Base-by-base conservation (phyloP, 1,140 invertebrate species). In the Cotesia vestalis region DNA sequence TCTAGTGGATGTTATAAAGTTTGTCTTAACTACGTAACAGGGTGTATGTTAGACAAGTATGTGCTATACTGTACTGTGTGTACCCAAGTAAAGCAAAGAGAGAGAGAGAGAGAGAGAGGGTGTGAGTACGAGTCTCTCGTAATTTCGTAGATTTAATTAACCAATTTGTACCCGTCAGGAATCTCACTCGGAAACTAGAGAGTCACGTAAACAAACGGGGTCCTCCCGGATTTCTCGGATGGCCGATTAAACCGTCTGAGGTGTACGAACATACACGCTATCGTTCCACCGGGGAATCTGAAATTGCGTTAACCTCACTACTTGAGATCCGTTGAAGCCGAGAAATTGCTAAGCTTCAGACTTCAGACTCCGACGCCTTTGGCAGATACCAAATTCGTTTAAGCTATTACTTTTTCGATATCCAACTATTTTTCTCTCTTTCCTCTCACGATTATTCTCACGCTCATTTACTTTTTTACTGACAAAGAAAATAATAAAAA, bases 81-180 rank as follows among this genome's bases (percentile, higher is more conserved):
- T 60, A 27, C 46, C 12, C 77, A 77, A 66, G 71, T 77, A 75
- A 72, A 77, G 78, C 76, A 74, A 69, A 75, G 73, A 67, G 66
- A 67, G 71, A 73, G 63, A 78, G 74, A 74, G 77, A 76, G 70
- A 73, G 78, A 79, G 82, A 80, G 38, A 40, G 38, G 4, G 40
- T 46, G 8, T 46, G 40, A 46, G 40, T 46, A 46, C 40, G 40
- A 46, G 40, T 46, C 40, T 46, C 8, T 83, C 82, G 82, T 83
- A 84, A 85, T 85, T 82, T 78, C 80, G 77, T 79, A 80, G 79
- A 85, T 85, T 84, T 85, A 84, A 85, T 84, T 84, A 85, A 82
- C 79, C 81, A 83, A 84, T 83, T 85, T 83, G 81, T 78, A 80
- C 78, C 83, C 79, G 80, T 82, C 81, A 77, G 76, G 34, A 72